Percentiles rank a stretch among this genome's conserved stretches.
Evolutionary conservation across 2,113 vertebrate species (phyloP).

Genomic region (Aptenodytes forsteri): DNA sequence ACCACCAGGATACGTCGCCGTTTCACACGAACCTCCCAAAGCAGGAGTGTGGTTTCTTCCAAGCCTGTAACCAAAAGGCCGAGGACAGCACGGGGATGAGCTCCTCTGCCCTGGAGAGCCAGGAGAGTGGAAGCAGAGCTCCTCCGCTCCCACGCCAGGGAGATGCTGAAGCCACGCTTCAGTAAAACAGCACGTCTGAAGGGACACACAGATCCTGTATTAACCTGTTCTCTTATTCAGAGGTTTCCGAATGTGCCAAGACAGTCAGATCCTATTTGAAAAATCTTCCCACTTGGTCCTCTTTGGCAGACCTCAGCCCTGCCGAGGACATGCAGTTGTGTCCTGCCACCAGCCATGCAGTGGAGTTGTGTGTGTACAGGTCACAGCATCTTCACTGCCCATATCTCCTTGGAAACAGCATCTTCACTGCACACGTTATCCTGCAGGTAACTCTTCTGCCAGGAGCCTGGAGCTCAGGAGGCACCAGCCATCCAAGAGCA

Average conservation of each 20-base stretch:
- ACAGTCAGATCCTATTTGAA: neutral
- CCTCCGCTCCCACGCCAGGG: accelerated
- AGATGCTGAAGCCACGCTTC: neutral
- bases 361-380: neutral
- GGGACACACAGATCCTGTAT: neutral
- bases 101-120: neutral
- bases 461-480: neutral
- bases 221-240: neutral
- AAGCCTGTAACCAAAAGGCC: neutral
- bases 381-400: neutral
- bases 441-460: neutral
- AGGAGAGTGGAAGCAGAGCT: neutral
- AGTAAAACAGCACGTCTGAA: neutral
- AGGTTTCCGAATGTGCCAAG: neutral
- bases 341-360: neutral
- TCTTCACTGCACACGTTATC: accelerated
- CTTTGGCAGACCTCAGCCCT: neutral
- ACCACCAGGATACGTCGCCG: neutral
- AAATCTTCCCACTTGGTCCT: neutral
- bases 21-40: neutral
- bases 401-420: neutral
- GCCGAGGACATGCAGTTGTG: neutral
- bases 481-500: neutral
- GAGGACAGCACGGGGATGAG: neutral
- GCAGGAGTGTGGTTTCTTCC: neutral